A percentile compares a stretch with the other conserved stretches of the same genome.
phyloP scores from a whole-genome alignment of 2,888 invertebrate genomes.

The Nemapogon koenigi region DNA sequence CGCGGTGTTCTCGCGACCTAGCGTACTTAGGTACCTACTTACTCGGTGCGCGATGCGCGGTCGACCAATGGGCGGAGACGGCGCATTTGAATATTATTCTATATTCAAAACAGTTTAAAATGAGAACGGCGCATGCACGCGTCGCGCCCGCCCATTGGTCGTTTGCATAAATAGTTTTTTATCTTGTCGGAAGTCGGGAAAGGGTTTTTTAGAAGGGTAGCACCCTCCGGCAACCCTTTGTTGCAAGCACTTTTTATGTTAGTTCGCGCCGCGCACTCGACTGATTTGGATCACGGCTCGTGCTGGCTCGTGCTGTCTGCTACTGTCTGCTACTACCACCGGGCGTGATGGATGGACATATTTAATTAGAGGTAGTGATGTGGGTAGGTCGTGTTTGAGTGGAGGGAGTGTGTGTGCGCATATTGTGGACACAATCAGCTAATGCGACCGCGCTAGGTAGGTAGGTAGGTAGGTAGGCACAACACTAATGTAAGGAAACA shows the following conservation, averaged over 20 bases:
- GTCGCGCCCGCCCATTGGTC: slow-evolving; percentile 52
- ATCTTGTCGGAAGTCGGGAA: slow-evolving; percentile 21
- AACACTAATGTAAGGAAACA: neutral
- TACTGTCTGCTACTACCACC: neutral
- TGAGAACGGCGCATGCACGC: slow-evolving; percentile 60
- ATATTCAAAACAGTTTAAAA: slow-evolving; percentile 64
- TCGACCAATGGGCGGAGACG: slow-evolving; percentile 35
- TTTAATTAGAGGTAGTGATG: too few species aligned
- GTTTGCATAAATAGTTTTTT: slow-evolving; percentile 39
- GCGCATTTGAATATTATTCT: slow-evolving; percentile 54
- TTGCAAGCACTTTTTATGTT: slow-evolving; percentile 43
- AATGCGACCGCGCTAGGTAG: neutral
- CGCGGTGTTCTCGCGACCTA: too few species aligned
- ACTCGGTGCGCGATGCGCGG: slow-evolving; percentile 12
- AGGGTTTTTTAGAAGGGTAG: slow-evolving; percentile 19
- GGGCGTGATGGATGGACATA: neutral
- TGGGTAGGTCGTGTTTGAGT: too few species aligned
- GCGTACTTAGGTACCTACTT: too few species aligned
- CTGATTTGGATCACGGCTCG: slow-evolving; percentile 20
- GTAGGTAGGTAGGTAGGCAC: neutral
- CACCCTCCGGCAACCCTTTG: slow-evolving; percentile 54
- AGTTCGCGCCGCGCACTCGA: slow-evolving; percentile 37
- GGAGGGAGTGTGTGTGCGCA: too few species aligned
- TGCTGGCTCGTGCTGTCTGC: slow-evolving; percentile 1
- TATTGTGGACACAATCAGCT: slow-evolving; percentile 3